Base-by-base conservation (phyloP, 2,113 vertebrate genomes). In the Seriola quinqueradiata region DNA sequence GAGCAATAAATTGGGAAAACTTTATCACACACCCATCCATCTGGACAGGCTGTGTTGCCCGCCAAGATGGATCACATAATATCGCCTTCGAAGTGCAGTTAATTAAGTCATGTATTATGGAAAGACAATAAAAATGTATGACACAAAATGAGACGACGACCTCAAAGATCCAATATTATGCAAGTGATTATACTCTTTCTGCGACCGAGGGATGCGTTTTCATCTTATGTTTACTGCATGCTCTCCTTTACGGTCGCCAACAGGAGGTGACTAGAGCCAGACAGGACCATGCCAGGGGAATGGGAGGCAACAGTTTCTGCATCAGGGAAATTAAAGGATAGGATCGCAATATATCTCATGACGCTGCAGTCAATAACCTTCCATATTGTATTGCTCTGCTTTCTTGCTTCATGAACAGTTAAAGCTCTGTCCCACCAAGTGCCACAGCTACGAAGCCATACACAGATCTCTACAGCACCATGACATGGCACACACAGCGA, bases 381-480 rank as follows among this genome's bases (percentile, higher is more conserved):
- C 48, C 17, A 48, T 64, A 19, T 61, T 71, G 57, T 19, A 28
- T 60, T 81, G 60, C 65, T 70, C 50, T 67, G 54, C 32, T 54
- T 60, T 70, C 16, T 25, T 75, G 69, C 46, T 52, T 69, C 34
- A 60, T 75, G 42, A 70, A 61, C 11, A 36, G 7, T 58, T 50
- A 66, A 28, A 44, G 63, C 32, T 36, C 34, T 46, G 59, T 44
- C n/a, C 60, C 9, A 34, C 8, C 14, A 48, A 54, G 28, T 50
- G 71, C 66, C 57, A 70, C 80, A 68, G 61, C 73, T 65, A 52
- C 0, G 2, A 87, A 84, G 75, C 71, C 68, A 87, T 8, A 25
- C 32, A 44, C n/a, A 68, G 63, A 84, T 92, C 71, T 89, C 83
- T 87, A 73, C 87, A 94, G 87, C 92, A 92, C 89, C 88, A 89